A percentile compares a stretch with the other conserved stretches of the same genome.
Evolutionary conservation across 2,797 vertebrate species (phyloP).

Genomic region (Avahi laniger): DNA sequence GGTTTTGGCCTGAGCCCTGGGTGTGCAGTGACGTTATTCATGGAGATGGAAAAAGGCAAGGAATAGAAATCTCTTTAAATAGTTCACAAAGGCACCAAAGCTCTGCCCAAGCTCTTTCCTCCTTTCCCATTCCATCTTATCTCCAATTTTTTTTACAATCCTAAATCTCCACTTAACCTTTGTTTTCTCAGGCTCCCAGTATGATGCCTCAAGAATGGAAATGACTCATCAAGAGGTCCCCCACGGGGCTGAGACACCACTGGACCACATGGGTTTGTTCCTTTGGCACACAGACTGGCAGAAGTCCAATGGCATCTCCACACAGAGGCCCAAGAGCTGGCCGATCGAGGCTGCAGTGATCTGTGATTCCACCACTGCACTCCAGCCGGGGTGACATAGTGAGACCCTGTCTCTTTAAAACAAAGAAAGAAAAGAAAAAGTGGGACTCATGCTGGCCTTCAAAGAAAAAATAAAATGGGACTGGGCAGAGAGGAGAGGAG

Average conservation of each 20-base stretch:
- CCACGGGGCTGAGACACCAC: not conserved
- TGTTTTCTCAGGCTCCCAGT: not conserved
- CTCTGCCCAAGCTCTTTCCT: not conserved
- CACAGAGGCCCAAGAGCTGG: not conserved
- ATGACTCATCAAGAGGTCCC: conserved; percentile 30
- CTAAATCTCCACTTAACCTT: conserved; percentile 2
- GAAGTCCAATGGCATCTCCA: conserved; percentile 29
- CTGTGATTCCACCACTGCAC: not conserved
- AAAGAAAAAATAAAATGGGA: not conserved
- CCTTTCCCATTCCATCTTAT: not conserved
- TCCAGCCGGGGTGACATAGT: not conserved
- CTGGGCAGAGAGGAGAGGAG: not conserved
- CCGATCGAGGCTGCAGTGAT: not conserved
- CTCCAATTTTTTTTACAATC: not conserved
- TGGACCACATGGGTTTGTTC: not conserved
- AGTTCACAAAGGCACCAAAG: not conserved
- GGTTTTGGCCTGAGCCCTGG: not conserved
- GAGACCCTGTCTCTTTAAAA: no score
- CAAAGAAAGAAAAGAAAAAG: no score
- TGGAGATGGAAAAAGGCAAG: not conserved
- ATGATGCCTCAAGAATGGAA: not conserved
- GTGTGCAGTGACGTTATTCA: not conserved
- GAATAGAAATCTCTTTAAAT: not conserved
- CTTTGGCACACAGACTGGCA: not conserved
- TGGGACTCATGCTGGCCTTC: not conserved